Evolutionary conservation across 2,888 invertebrate species (phyloP).

Genomic region (Mimas tiliae): DNA sequence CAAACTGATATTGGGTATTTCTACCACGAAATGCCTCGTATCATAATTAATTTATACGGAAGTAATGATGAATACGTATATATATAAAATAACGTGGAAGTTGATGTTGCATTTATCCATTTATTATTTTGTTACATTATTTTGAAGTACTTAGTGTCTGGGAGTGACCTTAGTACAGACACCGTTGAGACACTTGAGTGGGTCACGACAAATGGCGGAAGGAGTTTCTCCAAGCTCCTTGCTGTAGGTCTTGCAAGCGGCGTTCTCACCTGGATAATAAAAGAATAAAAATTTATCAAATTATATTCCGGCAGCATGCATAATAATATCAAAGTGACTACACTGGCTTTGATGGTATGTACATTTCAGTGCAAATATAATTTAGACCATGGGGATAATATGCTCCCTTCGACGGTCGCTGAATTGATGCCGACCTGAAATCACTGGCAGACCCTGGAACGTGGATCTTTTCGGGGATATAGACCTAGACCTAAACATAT

Average conservation of each 20-base stretch:
- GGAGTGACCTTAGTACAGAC: conserved; percentile 60
- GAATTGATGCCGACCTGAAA: no score
- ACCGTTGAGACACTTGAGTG: conserved; percentile 62
- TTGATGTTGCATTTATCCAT: not conserved
- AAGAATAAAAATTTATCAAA: not conserved
- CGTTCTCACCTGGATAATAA: conserved; percentile 55
- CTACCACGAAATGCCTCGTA: not conserved
- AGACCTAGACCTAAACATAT: no score
- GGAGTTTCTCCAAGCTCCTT: conserved; percentile 76
- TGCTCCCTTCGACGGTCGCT: no score
- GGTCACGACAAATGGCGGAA: conserved; percentile 68
- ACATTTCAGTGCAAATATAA: no score
- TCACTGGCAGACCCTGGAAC: no score
- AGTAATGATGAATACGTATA: not conserved
- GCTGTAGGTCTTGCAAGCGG: conserved; percentile 72
- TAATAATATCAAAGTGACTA: no score
- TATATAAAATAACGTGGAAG: not conserved
- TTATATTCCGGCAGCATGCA: no score
- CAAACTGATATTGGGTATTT: no score
- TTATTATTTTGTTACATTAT: not conserved
- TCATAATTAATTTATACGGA: not conserved
- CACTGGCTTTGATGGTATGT: no score
- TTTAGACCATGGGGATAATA: no score
- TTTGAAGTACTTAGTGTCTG: conserved; percentile 44
- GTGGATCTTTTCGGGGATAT: no score